phyloP scores from a whole-genome alignment of 1,140 invertebrate species.

The Sycobia sp. region DNA sequence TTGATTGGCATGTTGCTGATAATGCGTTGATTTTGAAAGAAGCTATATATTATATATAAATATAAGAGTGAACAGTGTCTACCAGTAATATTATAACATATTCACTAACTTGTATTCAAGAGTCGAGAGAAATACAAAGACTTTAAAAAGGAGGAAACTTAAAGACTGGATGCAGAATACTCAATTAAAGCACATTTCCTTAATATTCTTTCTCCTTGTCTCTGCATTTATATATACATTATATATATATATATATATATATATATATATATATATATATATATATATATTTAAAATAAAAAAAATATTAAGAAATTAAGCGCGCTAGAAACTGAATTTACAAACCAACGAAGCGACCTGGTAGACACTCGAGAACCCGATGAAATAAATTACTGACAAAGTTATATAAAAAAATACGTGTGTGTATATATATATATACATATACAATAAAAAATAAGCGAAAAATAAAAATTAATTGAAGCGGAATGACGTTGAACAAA shows the following conservation, averaged over 20 bases:
- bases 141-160: conserved; percentile 21
- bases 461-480: neutral
- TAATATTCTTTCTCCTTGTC: conserved; percentile 14
- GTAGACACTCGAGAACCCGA: conserved; percentile 10
- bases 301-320: conserved; percentile 3
- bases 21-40: neutral
- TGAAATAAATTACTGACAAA: neutral
- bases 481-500: neutral
- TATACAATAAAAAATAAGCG: neutral
- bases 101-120: neutral
- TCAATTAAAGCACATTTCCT: conserved; percentile 26
- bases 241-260: no score
- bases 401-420: neutral
- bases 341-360: conserved; percentile 20
- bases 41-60: no score
- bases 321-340: neutral
- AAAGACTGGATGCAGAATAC: conserved; percentile 33
- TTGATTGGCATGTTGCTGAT: neutral
- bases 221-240: no score
- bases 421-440: neutral
- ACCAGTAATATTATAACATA: conserved; percentile 4
- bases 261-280: no score
- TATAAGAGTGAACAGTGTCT: conserved; percentile 10
- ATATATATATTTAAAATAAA: no score
- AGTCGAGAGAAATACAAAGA: conserved; percentile 19